Evolutionary conservation across 2,113 vertebrate species (phyloP).

Genomic region (Martes martes): DNA sequence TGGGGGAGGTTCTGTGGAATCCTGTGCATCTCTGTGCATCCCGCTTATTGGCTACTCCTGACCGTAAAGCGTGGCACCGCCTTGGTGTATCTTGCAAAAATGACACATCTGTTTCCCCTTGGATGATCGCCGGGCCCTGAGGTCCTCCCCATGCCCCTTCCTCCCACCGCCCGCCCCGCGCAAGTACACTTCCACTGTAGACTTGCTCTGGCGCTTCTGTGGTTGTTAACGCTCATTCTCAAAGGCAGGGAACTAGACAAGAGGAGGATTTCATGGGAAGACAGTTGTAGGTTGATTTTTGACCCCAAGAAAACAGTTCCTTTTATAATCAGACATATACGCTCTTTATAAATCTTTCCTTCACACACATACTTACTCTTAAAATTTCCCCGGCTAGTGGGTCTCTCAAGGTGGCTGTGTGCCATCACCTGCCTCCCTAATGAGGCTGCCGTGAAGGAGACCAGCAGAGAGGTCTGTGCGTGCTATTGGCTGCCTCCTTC

Average conservation of each 20-base stretch:
- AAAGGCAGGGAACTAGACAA: background rate
- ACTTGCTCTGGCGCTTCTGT: background rate
- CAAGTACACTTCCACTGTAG: background rate
- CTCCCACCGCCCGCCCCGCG: accelerated
- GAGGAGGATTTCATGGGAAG: background rate
- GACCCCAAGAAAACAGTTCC: background rate
- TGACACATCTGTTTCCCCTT: background rate
- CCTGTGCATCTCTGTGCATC: accelerated
- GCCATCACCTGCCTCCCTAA: no score
- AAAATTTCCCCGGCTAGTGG: background rate
- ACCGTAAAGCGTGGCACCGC: accelerated
- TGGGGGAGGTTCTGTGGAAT: background rate
- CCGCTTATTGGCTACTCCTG: background rate
- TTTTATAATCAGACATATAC: background rate
- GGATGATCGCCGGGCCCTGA: background rate
- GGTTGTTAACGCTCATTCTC: background rate
- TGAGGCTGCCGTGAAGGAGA: no score
- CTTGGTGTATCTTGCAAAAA: background rate
- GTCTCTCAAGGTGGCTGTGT: background rate
- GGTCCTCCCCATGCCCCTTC: background rate
- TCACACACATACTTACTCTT: background rate
- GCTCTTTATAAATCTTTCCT: background rate
- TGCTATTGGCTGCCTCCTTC: background rate
- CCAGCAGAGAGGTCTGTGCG: accelerated
- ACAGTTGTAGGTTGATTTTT: background rate